These are phyloP conservation scores for Siniperca chuatsi DNA, from an alignment of 2,113 vertebrate species.

Conservation along the genomic window DNA sequence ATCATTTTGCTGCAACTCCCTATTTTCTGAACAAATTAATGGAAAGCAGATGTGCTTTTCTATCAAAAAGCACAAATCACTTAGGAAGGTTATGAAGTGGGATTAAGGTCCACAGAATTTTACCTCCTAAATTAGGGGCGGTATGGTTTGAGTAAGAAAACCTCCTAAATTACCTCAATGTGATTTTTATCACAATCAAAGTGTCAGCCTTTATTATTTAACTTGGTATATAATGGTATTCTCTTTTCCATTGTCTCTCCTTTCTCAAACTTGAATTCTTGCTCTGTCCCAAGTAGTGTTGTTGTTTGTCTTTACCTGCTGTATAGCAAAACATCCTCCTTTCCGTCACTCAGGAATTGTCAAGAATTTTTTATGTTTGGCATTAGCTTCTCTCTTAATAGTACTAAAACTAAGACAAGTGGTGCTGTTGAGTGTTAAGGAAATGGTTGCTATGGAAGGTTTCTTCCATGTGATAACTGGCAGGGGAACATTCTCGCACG, in stretches of 20 bases:
- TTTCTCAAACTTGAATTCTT: neutral
- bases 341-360: conserved; percentile 1
- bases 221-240: neutral
- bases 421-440: neutral
- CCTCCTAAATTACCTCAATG: conserved; percentile 42
- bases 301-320: conserved; percentile 10
- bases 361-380: neutral
- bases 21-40: conserved; percentile 45
- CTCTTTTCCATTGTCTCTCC: neutral
- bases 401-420: neutral
- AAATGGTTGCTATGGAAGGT: conserved; percentile 14
- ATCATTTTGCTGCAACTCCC: conserved; percentile 45
- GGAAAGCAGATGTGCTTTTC: conserved; percentile 57
- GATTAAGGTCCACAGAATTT: conserved; percentile 16
- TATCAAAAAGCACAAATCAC: conserved; percentile 34
- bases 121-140: conserved; percentile 34
- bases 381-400: neutral
- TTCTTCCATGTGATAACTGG: conserved; percentile 4
- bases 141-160: conserved; percentile 20
- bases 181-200: conserved; percentile 9
- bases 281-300: neutral
- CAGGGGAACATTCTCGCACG: neutral
- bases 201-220: neutral
- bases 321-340: neutral
- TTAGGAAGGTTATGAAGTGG: conserved; percentile 33